Conservation (phyloP, 2,888 invertebrate species). For the Biston stratarius region DNA sequence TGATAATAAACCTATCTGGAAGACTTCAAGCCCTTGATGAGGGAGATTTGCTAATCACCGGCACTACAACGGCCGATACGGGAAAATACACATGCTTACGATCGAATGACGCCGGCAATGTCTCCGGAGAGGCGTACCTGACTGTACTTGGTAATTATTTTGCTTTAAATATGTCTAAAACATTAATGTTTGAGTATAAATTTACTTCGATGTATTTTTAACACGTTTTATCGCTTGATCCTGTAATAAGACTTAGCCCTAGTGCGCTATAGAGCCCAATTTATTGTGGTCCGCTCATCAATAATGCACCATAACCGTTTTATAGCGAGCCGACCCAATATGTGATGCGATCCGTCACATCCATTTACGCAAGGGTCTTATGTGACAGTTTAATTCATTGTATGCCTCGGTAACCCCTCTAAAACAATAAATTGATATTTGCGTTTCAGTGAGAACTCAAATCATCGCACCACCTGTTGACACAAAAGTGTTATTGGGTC, state of each 20-base stretch:
- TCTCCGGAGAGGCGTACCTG: slow-evolving; percentile 93
- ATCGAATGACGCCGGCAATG: slow-evolving; percentile 95
- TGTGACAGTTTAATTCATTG: slow-evolving; percentile 37
- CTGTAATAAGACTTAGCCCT: slow-evolving; percentile 29
- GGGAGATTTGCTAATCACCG: slow-evolving; percentile 95
- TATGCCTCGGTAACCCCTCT: slow-evolving; percentile 25
- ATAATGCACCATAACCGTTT: slow-evolving; percentile 37
- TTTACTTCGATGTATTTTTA: slow-evolving; percentile 22
- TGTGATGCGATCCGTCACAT: slow-evolving; percentile 35
- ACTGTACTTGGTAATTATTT: slow-evolving; percentile 91
- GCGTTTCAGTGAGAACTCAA: slow-evolving; percentile 93
- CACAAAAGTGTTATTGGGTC: slow-evolving; percentile 95
- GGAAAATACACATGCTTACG: slow-evolving; percentile 96
- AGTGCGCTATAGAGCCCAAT: slow-evolving; percentile 35
- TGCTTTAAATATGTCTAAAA: slow-evolving; percentile 1
- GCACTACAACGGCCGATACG: slow-evolving; percentile 93
- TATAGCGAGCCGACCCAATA: slow-evolving; percentile 32
- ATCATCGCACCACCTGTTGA: slow-evolving; percentile 97
- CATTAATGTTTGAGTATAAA: slow-evolving; percentile 16
- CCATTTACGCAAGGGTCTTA: slow-evolving; percentile 35
- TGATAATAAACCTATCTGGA: slow-evolving; percentile 86
- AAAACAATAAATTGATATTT: slow-evolving; percentile 35
- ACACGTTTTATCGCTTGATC: slow-evolving; percentile 27
- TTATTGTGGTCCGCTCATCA: slow-evolving; percentile 36
- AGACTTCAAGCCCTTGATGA: slow-evolving; percentile 94